Evolutionary conservation across 2,797 vertebrate genomes (phyloP).

Genomic region (Triplophysa bombifrons): DNA sequence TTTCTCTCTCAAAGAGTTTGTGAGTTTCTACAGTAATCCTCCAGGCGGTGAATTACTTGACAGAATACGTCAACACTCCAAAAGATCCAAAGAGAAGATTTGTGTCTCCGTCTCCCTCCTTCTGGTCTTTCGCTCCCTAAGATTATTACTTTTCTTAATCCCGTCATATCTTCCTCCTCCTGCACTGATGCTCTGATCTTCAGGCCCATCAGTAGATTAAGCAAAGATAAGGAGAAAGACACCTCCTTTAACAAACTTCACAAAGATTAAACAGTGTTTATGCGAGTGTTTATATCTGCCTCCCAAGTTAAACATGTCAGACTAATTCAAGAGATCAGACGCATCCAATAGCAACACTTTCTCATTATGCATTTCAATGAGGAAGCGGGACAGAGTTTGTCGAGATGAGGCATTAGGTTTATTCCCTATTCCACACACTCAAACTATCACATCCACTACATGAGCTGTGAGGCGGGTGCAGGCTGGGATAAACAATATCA

Average conservation of each 20-base stretch:
- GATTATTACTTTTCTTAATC: constrained; percentile 50
- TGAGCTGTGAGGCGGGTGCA: background rate
- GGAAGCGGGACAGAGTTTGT: background rate
- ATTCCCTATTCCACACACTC: background rate
- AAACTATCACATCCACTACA: background rate
- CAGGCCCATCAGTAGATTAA: constrained; percentile 50
- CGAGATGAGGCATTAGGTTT: background rate
- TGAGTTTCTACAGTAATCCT: constrained; percentile 18
- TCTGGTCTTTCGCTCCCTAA: constrained; percentile 22
- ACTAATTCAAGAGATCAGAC: constrained; percentile 50
- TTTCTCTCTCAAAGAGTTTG: constrained; percentile 8
- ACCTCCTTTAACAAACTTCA: constrained; percentile 54
- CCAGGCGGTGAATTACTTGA: constrained; percentile 21
- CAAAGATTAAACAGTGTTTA: constrained; percentile 43
- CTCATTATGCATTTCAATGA: constrained; percentile 21
- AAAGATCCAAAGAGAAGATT: constrained; percentile 8
- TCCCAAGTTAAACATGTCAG: constrained; percentile 37
- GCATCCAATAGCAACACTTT: background rate
- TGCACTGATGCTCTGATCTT: constrained; percentile 38
- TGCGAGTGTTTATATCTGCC: constrained; percentile 15
- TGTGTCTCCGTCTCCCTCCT: constrained; percentile 33
- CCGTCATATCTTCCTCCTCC: constrained; percentile 22
- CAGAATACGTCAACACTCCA: constrained; percentile 1
- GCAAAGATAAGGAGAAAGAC: constrained; percentile 54
- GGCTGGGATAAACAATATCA: constrained; percentile 16